Evolutionary conservation across 2,888 invertebrate species (phyloP).

Genomic region (Eupithecia vulgata): DNA sequence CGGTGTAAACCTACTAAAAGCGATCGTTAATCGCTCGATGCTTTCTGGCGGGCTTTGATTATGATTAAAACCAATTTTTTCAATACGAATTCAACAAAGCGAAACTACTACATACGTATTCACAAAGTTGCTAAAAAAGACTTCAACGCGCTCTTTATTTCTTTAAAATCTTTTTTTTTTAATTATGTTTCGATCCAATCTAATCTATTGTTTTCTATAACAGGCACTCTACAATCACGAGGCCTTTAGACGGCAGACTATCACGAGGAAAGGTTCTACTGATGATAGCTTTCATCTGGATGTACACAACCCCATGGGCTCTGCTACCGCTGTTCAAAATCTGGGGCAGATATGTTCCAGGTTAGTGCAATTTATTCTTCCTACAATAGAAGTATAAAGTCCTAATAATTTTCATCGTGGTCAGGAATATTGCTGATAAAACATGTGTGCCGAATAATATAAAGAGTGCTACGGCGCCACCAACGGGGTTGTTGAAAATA

Average conservation of each 20-base stretch:
- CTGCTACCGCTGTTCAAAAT: slow-evolving; percentile 90
- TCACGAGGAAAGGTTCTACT: slow-evolving; percentile 91
- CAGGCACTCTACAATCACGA: slow-evolving; percentile 88
- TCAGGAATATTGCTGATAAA: too few species aligned
- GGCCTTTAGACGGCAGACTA: slow-evolving; percentile 92
- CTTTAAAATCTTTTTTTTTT: background rate
- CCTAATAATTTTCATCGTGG: background rate
- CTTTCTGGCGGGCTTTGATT: background rate
- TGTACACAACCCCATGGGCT: slow-evolving; percentile 92
- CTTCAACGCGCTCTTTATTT: slow-evolving; percentile 23
- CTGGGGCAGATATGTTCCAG: slow-evolving; percentile 94
- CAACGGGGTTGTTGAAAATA: too few species aligned
- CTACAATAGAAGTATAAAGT: background rate
- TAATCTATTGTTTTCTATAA: background rate
- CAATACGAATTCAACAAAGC: background rate
- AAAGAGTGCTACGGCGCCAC: too few species aligned
- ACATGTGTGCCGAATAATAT: too few species aligned
- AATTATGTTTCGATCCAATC: background rate
- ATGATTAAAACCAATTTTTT: background rate
- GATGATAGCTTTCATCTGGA: slow-evolving; percentile 89
- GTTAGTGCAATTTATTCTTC: slow-evolving; percentile 61
- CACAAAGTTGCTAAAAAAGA: slow-evolving; percentile 21
- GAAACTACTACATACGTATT: background rate
- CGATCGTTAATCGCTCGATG: background rate
- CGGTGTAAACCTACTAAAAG: background rate